These are phyloP conservation scores for Argyrosomus regius DNA, from an alignment of 2,797 vertebrate species.

Conservation along the genomic window DNA sequence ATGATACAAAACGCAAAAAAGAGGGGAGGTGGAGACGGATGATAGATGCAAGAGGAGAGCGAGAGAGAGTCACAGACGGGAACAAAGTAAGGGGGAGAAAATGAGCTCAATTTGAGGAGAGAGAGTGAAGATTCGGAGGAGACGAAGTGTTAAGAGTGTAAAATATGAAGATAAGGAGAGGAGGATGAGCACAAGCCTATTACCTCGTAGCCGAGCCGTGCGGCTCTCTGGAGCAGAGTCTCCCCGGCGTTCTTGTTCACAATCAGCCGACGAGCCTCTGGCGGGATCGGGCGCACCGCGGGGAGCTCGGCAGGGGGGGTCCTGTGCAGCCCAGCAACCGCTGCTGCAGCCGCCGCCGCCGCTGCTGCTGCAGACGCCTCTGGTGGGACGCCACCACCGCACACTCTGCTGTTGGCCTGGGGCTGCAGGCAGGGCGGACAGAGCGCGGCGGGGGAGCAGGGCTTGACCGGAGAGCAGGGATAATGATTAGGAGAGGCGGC, in stretches of 20 bases:
- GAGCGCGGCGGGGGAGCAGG: conserved; percentile 85
- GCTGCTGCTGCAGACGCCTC: conserved; percentile 47
- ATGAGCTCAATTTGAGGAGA: conserved; percentile 68
- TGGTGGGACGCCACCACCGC: conserved; percentile 43
- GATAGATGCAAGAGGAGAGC: conserved; percentile 54
- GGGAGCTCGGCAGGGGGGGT: conserved; percentile 86
- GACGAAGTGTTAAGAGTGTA: conserved; percentile 45
- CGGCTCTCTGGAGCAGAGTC: conserved; percentile 95
- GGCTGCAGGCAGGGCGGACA: conserved; percentile 82
- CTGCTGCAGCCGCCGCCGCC: too few relatives aligned
- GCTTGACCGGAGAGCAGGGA: conserved; percentile 80
- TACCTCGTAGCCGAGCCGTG: conserved; percentile 96
- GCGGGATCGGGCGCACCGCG: conserved; percentile 93
- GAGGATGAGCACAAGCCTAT: conserved; percentile 50
- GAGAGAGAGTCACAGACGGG: conserved; percentile 55
- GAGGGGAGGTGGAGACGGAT: conserved; percentile 38
- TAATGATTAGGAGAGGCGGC: conserved; percentile 88
- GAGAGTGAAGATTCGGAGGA: conserved; percentile 46
- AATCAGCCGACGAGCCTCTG: conserved; percentile 94
- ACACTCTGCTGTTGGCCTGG: conserved; percentile 67
- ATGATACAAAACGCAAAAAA: conserved; percentile 36
- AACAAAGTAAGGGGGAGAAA: conserved; percentile 67
- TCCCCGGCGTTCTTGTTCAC: conserved; percentile 99
- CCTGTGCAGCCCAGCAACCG: conserved; percentile 76
- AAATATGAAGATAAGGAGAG: conserved; percentile 46